phyloP scores from a whole-genome alignment of 2,888 invertebrate species.

The Sphaerophoria taeniata region DNA sequence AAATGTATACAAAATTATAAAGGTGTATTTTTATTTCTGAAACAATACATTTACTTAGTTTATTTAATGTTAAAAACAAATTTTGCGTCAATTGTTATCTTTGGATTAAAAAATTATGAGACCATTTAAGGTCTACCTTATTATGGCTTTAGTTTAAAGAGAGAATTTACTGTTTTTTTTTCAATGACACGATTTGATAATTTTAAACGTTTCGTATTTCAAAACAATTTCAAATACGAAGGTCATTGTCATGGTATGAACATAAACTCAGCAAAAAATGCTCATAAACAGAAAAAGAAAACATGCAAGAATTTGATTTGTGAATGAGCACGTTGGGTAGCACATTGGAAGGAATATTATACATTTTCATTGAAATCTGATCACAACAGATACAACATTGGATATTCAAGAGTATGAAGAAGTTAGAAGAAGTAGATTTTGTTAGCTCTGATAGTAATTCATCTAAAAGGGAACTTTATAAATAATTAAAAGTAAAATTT shows the following conservation, averaged over 20 bases:
- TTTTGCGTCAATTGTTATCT: not conserved
- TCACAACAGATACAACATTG: constrained; percentile 22
- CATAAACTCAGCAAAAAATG: not conserved
- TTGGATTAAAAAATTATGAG: no score
- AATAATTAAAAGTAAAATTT: no score
- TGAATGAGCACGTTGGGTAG: constrained; percentile 33
- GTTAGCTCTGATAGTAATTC: no score
- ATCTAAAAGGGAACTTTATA: no score
- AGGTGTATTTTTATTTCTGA: not conserved
- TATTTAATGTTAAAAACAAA: not conserved
- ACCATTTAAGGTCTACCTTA: no score
- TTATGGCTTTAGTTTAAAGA: no score
- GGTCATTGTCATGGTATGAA: no score
- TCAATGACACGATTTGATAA: no score
- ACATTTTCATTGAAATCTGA: constrained; percentile 54
- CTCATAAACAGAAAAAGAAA: not conserved
- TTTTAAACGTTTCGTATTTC: not conserved
- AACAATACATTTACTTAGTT: not conserved
- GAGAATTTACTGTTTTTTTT: no score
- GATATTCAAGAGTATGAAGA: constrained; percentile 40
- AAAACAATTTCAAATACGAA: constrained; percentile 3
- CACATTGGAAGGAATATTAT: not conserved
- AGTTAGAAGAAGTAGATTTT: not conserved
- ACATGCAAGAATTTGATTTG: not conserved
- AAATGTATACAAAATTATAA: not conserved